Percentiles rank a stretch among this genome's conserved stretches.
Conservation (phyloP, 2,113 vertebrate species). For the Fregata magnificens region DNA sequence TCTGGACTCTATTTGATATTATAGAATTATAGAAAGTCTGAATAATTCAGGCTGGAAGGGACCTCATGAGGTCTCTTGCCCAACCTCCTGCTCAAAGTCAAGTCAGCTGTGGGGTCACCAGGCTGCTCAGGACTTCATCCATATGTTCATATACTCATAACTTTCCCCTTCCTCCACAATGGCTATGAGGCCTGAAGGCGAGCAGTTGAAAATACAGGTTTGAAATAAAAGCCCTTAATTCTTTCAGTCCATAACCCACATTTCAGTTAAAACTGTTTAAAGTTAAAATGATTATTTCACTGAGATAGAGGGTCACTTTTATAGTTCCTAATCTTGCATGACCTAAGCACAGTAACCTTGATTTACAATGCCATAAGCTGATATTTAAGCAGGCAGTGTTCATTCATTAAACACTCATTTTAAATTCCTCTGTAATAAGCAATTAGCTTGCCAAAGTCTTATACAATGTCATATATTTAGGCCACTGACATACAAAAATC, state of each 20-base stretch:
- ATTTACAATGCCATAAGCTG: constrained; percentile 18
- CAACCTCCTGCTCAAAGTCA: background rate
- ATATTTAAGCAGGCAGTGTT: constrained; percentile 14
- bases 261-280: constrained; percentile 25
- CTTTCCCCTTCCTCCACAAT: background rate
- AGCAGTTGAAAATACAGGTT: background rate
- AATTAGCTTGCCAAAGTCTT: constrained; percentile 35
- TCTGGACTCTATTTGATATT: background rate
- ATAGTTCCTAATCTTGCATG: background rate
- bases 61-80: background rate
- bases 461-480: constrained; percentile 33
- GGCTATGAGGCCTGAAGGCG: background rate
- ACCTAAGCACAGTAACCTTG: constrained; percentile 13
- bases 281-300: constrained; percentile 11
- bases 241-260: background rate
- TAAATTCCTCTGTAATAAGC: constrained; percentile 44
- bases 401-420: constrained; percentile 44
- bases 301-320: constrained; percentile 21
- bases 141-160: background rate
- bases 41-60: background rate
- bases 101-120: background rate
- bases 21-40: background rate
- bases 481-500: background rate
- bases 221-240: background rate
- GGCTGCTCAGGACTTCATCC: background rate